Base-by-base conservation (phyloP, 2,113 vertebrate species). In the Monopterus albus region DNA sequence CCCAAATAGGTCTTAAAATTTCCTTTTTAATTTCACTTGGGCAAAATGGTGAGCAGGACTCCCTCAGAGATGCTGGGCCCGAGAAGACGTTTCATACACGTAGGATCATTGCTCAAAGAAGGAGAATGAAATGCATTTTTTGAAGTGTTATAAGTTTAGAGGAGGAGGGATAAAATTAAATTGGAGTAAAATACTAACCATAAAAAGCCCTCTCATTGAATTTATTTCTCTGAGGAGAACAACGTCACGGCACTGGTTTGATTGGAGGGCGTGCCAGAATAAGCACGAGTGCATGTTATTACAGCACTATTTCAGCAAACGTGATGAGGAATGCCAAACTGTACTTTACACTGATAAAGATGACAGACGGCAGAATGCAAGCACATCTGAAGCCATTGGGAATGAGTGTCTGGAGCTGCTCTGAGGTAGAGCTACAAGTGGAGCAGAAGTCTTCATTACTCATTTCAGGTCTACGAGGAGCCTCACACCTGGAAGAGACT, bases 391-490 rank as follows among this genome's bases (percentile, higher is more conserved):
- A n/a, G n/a, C 59, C 59, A 63, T 46, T 78, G 18, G 69, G 42
- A 71, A 52, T 47, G 45, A 29, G 66, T 13, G 50, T 35, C 14
- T 60, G 23, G 31, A 59, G 58, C 38, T 29, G 45, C 61, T 72
- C 13, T 17, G 15, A 56, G 55, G 12, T 42, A 14, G 40, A 35
- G 51, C 20, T 61, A 71, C 52, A 47, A 60, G 47, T 50, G 56
- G 18, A 63, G 47, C 40, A 46, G 45, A 47, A 58, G 43, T 60
- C 62, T 82, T 72, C 62, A 82, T 79, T 65, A 76, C 40, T 72
- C 15, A 52, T 18, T 35, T 12, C 21, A 31, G 43, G n/a, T 40
- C 56, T 39, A 39, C 11, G 1, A 63, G 52, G 49, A 64, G 39
- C 58, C 39, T 14, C 5, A 39, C 3, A 47, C 62, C 50, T 38